These are phyloP conservation scores for Melanotaenia boesemani DNA, from an alignment of 2,797 vertebrate species.

Conservation along the genomic window DNA sequence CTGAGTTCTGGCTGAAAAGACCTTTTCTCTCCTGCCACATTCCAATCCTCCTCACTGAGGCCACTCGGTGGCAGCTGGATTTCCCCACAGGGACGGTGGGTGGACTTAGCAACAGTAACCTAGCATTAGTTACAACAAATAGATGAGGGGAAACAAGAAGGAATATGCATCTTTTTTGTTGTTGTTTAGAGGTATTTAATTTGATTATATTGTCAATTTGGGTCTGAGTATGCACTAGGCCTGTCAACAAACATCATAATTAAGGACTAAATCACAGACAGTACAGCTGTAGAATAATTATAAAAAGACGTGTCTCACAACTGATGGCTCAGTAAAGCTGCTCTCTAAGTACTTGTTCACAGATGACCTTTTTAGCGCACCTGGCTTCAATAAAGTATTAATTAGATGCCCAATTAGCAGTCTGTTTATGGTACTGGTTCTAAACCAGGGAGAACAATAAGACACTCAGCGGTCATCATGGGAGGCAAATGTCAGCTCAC, in stretches of 20 bases:
- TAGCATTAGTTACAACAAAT: slow-evolving; percentile 58
- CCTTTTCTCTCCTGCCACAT: slow-evolving; percentile 79
- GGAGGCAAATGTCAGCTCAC: slow-evolving; percentile 33
- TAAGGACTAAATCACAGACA: background rate
- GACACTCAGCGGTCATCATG: slow-evolving; percentile 19
- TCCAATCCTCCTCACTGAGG: slow-evolving; percentile 78
- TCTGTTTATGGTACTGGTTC: slow-evolving; percentile 17
- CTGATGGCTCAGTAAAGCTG: slow-evolving; percentile 25
- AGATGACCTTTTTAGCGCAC: slow-evolving; percentile 36
- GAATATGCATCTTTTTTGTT: slow-evolving; percentile 22
- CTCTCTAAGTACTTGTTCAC: slow-evolving; percentile 33
- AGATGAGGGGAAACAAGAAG: slow-evolving; percentile 6
- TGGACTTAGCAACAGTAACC: slow-evolving; percentile 70
- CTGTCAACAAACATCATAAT: background rate
- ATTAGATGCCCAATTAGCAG: slow-evolving; percentile 41
- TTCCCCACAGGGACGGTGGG: slow-evolving; percentile 77
- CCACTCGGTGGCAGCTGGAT: slow-evolving; percentile 73
- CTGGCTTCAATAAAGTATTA: slow-evolving; percentile 46
- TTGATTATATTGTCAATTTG: background rate
- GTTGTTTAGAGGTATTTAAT: background rate
- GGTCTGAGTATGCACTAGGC: background rate
- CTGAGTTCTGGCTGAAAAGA: slow-evolving; percentile 76
- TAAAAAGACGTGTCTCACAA: background rate
- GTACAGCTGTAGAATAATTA: background rate
- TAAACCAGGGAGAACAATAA: slow-evolving; percentile 37